Base-by-base conservation (phyloP, 2,888 invertebrate genomes). In the Seira sanloemensis region DNA sequence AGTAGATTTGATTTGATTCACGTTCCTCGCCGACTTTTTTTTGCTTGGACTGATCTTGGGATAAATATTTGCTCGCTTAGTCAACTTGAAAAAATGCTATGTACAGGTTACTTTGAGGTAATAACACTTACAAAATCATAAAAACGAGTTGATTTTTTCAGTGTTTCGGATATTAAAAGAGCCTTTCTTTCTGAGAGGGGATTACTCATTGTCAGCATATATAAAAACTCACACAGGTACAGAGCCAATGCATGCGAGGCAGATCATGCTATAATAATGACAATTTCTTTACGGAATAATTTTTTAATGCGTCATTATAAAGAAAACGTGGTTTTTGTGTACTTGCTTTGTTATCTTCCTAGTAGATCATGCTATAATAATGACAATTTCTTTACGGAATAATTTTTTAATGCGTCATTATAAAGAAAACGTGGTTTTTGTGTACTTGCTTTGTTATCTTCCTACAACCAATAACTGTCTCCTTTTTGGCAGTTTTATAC, bases 1-100 rank as follows among this genome's bases (percentile, higher is more conserved):
- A 27, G 19, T 9, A 27, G 50, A 23, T 25, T 65, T 72, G 72
- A 72, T 78, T 78, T 71, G 19, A 65, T 71, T 71, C 71, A 26
- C 73, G 27, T 72, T 72, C 68, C 27, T 71, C 27, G 1, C 7
- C 37, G 12, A 68, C 18, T 19, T 68, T 19, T 12, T n/a, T 24
- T n/a, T 37, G 2, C 37, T 62, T 62, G 4, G 7, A 12, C 58
- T 25, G 23, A 21, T 50, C 12, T 18, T 12, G 16, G 0, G 54
- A 37, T 7, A 37, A 37, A 37, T 37, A 37, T 37, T 37, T 37
- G 4, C 12, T 4, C 37, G 4, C 37, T 37, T 4, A 37, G 37
- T 37, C 37, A 37, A 37, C 37, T 37, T 37, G 37, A n/a, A n/a
- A n/a, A n/a, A n/a, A n/a, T n/a, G n/a, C n/a, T n/a, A n/a, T 37